Conservation (phyloP, 64 coral and sea anemone genomes). For the Stichodactyla mertensii region DNA sequence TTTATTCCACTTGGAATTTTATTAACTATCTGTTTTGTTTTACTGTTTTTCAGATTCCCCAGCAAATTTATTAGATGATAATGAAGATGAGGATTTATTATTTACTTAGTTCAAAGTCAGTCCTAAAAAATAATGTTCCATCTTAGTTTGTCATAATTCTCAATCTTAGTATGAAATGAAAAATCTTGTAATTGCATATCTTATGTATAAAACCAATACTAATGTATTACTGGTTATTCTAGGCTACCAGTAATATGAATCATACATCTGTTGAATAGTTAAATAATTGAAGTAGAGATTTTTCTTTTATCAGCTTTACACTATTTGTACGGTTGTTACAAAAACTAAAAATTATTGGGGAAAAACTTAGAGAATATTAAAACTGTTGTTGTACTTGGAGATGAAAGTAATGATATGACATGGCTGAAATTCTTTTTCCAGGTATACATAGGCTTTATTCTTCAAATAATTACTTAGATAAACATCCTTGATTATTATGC, state of each 20-base stretch:
- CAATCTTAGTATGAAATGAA: too few species aligned
- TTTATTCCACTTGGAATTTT: too few species aligned
- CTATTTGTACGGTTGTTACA: background rate
- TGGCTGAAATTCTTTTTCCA: too few species aligned
- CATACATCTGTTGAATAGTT: background rate
- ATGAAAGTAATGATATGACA: too few species aligned
- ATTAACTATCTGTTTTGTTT: background rate
- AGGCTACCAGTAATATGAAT: background rate
- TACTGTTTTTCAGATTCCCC: background rate
- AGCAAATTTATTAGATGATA: slow-evolving; percentile 60
- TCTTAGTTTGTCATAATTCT: too few species aligned
- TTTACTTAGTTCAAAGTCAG: slow-evolving; percentile 17
- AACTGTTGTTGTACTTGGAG: too few species aligned
- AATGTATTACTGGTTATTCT: background rate
- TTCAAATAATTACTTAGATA: too few species aligned
- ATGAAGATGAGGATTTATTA: slow-evolving; percentile 87
- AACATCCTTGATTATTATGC: too few species aligned
- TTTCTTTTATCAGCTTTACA: background rate
- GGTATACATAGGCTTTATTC: too few species aligned
- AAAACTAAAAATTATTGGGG: background rate
- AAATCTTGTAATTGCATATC: too few species aligned
- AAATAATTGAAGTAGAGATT: background rate
- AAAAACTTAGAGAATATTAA: background rate
- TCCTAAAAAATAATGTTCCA: background rate
- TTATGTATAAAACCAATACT: background rate